Percentiles rank a stretch among this genome's conserved stretches.
phyloP scores from a whole-genome alignment of 2,113 vertebrate genomes.

The Peromyscus polionotus region DNA sequence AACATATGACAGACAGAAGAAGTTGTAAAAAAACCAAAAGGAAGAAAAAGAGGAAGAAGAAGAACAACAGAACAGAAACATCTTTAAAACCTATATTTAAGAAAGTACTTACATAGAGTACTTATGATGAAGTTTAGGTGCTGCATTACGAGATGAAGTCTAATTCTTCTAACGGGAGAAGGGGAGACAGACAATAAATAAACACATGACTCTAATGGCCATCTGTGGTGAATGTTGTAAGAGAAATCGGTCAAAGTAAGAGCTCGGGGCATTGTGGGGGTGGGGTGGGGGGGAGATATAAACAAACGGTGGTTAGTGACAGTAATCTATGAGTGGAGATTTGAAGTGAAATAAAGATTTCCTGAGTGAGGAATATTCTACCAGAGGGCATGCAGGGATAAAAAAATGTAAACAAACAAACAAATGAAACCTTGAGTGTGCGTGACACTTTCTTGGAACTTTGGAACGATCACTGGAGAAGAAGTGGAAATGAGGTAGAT shows the following conservation, averaged over 20 bases:
- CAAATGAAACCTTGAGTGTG: background rate
- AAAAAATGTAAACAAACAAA: background rate
- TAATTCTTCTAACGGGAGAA: background rate
- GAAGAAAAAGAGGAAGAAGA: background rate
- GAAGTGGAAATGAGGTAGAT: background rate
- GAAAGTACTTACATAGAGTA: background rate
- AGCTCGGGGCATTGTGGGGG: background rate
- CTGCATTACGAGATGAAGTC: background rate
- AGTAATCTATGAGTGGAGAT: background rate
- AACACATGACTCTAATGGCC: background rate
- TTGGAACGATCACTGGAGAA: background rate
- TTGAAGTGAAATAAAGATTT: background rate
- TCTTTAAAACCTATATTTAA: conserved; percentile 13
- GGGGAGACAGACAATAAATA: background rate
- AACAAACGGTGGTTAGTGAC: background rate
- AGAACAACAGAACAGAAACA: background rate
- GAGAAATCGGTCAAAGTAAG: background rate
- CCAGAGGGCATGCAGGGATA: background rate
- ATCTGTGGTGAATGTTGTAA: background rate
- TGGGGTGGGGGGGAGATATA: background rate
- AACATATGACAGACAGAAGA: background rate
- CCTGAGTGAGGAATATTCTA: background rate
- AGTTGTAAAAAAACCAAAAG: background rate
- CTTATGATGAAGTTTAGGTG: background rate
- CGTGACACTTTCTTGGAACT: background rate